A percentile compares a stretch with the other conserved stretches of the same genome.
These are phyloP conservation scores for Bombus huntii DNA, from an alignment of 1,140 invertebrate genomes.

Conservation along the genomic window DNA sequence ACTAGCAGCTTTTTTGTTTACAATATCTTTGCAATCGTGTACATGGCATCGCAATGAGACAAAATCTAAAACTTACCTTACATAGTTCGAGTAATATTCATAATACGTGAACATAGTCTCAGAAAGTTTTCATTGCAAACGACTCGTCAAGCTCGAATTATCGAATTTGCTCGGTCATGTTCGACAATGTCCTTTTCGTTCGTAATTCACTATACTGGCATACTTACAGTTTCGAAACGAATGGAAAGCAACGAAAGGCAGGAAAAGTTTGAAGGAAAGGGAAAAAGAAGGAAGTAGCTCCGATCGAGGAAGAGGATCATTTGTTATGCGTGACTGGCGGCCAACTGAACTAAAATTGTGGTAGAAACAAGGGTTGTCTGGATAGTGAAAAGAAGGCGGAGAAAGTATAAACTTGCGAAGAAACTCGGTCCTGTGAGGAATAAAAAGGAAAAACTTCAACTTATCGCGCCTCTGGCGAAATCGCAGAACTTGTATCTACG, in stretches of 20 bases:
- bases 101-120: no score
- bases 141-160: not conserved
- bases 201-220: not conserved
- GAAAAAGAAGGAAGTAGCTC: not conserved
- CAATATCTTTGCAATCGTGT: no score
- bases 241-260: not conserved
- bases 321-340: constrained; percentile 68
- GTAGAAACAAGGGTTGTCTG: constrained; percentile 63
- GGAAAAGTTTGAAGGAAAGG: not conserved
- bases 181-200: not conserved
- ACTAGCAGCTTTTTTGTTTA: no score
- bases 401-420: constrained; percentile 64
- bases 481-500: constrained; percentile 63
- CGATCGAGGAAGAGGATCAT: constrained; percentile 38
- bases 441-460: constrained; percentile 65
- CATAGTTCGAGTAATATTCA: no score
- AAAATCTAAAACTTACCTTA: no score
- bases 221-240: not conserved
- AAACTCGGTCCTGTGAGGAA: constrained; percentile 59
- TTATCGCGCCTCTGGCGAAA: constrained; percentile 67
- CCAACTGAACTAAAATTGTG: constrained; percentile 68
- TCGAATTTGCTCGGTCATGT: not conserved
- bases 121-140: no score
- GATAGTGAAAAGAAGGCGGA: constrained; percentile 50
- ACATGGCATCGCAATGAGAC: no score